A percentile compares a stretch with the other conserved stretches of the same genome.
phyloP scores from a whole-genome alignment of 2,113 vertebrate species.

The Otus sunia region DNA sequence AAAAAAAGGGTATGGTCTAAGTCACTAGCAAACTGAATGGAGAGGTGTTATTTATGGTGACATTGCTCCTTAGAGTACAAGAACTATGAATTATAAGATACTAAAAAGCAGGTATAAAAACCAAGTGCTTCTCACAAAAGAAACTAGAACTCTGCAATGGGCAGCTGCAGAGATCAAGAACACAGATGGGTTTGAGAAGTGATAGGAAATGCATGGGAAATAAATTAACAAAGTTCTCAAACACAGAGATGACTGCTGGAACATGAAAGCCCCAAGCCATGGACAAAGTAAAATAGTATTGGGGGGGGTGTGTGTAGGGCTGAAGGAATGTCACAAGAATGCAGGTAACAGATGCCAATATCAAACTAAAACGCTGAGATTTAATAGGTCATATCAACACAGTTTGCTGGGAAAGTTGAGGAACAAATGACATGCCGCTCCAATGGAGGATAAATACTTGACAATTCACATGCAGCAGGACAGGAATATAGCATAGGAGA shows the following conservation, averaged over 20 bases:
- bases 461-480: not conserved
- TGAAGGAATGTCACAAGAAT: not conserved
- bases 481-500: not conserved
- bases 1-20: not conserved
- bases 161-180: not conserved
- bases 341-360: not conserved
- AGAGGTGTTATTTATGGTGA: not conserved
- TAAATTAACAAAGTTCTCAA: not conserved
- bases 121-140: not conserved
- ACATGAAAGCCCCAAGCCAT: not conserved
- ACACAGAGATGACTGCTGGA: not conserved
- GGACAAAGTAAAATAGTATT: not conserved
- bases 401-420: not conserved
- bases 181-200: not conserved
- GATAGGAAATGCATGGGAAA: not conserved
- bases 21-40: not conserved
- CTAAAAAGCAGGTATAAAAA: not conserved
- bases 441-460: not conserved
- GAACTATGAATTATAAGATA: not conserved
- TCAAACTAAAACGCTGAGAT: not conserved
- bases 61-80: not conserved
- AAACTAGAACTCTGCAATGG: not conserved
- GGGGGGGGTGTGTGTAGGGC: not conserved
- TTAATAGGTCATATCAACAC: not conserved
- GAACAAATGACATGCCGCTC: not conserved